Evolutionary conservation across 2,113 vertebrate species (phyloP).

Genomic region (Miniopterus natalensis): DNA sequence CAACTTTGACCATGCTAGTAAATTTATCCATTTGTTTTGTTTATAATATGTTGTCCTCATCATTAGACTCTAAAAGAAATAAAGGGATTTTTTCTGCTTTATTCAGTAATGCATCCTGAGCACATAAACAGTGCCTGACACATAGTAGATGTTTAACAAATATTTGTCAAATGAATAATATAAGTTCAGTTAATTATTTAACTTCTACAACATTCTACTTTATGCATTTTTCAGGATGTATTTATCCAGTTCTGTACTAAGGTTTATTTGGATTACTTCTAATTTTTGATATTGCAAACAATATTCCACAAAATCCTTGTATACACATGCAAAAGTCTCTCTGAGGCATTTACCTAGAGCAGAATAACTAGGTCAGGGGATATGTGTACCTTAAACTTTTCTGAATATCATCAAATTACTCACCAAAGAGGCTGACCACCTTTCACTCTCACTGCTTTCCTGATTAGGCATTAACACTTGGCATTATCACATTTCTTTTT

Average conservation of each 20-base stretch:
- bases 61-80: neutral
- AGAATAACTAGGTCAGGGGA: neutral
- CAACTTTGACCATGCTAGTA: neutral
- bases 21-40: neutral
- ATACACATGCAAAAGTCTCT: neutral
- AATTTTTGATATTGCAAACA: neutral
- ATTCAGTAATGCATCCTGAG: neutral
- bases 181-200: neutral
- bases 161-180: constrained; percentile 7
- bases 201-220: constrained; percentile 1
- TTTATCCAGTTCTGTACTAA: neutral
- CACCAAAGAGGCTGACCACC: neutral
- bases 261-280: neutral
- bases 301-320: neutral
- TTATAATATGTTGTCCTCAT: neutral
- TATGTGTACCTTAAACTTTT: neutral
- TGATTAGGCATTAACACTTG: neutral
- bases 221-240: neutral
- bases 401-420: neutral
- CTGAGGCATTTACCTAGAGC: neutral
- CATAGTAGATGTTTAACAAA: neutral
- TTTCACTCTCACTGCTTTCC: neutral
- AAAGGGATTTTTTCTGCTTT: neutral
- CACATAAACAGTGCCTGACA: neutral
- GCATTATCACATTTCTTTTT: neutral